Base-by-base conservation (phyloP, 1,140 invertebrate genomes). In the Zaprionus ornatus region DNA sequence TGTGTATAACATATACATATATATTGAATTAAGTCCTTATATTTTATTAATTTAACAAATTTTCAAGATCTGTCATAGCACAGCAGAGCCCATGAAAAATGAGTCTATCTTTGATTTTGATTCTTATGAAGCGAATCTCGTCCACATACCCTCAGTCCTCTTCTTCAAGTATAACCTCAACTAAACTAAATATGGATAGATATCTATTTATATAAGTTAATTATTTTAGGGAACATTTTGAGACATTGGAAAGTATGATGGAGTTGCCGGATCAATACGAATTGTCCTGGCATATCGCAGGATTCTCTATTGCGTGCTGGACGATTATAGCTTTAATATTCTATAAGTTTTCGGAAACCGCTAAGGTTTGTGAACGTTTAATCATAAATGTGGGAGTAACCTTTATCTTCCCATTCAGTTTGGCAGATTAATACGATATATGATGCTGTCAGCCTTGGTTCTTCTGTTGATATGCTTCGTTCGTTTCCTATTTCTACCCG, bases 401-500 rank as follows among this genome's bases (percentile, higher is more conserved):
- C 27, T 54, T 4, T 13, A 17, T 48, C 12, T 21, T 62, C 50
- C 60, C 27, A 13, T 62, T 12, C 19, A 86, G 88, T 82, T 92
- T 37, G 91, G 91, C 2, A 79, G 59, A 57, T 35, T 91, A 1
- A 4, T 81, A 1, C 77, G 91, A 0, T 77, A 72, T 12, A 48
- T 86, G 72, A 74, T 92, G 0, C 35, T 76, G 17, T 45, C 52
- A 0, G 61, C 79, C 0, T 9, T 91, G n/a, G 29, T 1, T 0
- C 52, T 92, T 0, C 19, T 92, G 13, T 0, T 60, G 0, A 10
- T 90, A 0, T 91, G 82, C 37, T 40, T 91, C 2, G 27, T 74
- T 13, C 70, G 91, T 0, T 90, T 92, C 6, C 10, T 82, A 0
- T 87, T 90, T 37, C 40, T 98, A 57, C 96, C 96, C 0, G 97